Evolutionary conservation across 2,113 vertebrate genomes (phyloP).

Genomic region (Micromys minutus): DNA sequence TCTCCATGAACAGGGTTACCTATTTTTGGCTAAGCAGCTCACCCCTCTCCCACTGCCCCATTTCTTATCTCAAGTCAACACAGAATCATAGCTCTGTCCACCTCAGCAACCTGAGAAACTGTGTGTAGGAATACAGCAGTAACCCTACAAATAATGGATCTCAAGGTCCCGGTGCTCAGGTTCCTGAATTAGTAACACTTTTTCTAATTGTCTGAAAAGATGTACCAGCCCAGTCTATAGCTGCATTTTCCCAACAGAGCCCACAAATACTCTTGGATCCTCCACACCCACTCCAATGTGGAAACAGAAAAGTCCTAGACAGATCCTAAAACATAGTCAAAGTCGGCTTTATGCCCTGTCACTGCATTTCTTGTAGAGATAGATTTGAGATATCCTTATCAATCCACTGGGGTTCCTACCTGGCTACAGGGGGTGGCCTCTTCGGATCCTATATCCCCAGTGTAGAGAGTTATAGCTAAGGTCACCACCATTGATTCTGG

Average conservation of each 20-base stretch:
- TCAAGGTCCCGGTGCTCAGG: slow-evolving; percentile 51
- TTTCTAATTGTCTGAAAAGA: slow-evolving; percentile 49
- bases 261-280: not conserved
- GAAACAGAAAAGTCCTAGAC: not conserved
- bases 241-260: not conserved
- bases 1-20: not conserved
- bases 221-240: not conserved
- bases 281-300: not conserved
- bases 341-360: too few species aligned
- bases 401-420: too few species aligned
- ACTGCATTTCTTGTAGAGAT: too few species aligned
- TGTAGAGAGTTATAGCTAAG: too few species aligned
- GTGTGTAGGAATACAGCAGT: slow-evolving; percentile 52
- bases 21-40: not conserved
- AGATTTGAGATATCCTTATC: too few species aligned
- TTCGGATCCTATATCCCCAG: too few species aligned
- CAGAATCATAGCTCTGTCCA: slow-evolving; percentile 5
- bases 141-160: slow-evolving; percentile 74
- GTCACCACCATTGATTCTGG: too few species aligned
- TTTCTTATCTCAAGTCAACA: not conserved
- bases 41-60: not conserved
- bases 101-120: slow-evolving; percentile 31
- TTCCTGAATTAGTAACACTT: slow-evolving; percentile 70
- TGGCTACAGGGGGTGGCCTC: too few species aligned
- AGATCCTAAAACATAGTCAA: not conserved